Base-by-base conservation (phyloP, 2,113 vertebrate species). In the Rhea pennata region DNA sequence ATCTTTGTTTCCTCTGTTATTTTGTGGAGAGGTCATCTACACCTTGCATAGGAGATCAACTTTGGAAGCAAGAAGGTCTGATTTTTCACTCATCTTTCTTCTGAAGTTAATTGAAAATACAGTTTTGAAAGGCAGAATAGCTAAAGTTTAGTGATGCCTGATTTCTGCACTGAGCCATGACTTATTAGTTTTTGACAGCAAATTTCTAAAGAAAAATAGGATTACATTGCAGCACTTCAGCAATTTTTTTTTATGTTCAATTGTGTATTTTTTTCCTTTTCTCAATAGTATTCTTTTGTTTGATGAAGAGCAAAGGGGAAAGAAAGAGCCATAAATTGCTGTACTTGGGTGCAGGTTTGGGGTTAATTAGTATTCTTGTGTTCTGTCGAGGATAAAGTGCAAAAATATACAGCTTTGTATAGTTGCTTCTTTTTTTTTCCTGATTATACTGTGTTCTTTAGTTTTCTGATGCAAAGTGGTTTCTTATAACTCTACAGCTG, bases 391-490 rank as follows among this genome's bases (percentile, higher is more conserved):
- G 29, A 84, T 94, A 80, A 92, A 77, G 69, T 73, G 84, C 46
- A 83, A 80, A 90, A 50, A n/a, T 42, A 1, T 42, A 54, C 14
- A 64, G 3, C 12, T 80, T 83, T 70, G 15, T 91, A 3, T 17
- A 82, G 22, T 66, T 85, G 21, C n/a, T 89, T 69, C 12, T 83
- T 58, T 58, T 15, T 53, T 86, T 88, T 88, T 87, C 69, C 48
- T 87, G 27, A 78, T 66, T 87, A 71, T 78, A 48, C 56, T 7
- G 10, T 79, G 56, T 64, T 82, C 39, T 50, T 62, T 88, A 64
- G 78, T 90, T 97, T 95, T 96, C 44, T 72, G 79, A 70, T 88
- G 53, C 77, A 96, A 96, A 77, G 40, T 42, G 20, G 2, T 77
- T 86, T 90, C 91, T 92, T 92, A n/a, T 29, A 85, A 66, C 46